Conservation (phyloP, 2,113 vertebrate genomes). For the Neogobius melanostomus region DNA sequence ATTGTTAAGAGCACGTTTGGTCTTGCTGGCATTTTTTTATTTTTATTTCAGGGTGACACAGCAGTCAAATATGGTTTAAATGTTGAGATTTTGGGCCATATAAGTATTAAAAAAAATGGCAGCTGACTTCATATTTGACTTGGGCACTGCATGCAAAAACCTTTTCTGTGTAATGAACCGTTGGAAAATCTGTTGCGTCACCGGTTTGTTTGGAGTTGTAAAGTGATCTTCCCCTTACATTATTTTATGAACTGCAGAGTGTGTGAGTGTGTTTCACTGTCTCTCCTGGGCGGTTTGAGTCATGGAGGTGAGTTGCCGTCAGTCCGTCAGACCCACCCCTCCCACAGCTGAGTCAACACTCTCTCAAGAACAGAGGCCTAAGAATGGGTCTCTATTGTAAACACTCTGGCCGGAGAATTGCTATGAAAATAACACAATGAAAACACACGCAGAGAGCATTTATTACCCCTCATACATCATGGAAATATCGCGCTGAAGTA, state of each 20-base stretch:
- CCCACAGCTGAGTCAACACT: constrained; percentile 78
- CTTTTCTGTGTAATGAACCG: background rate
- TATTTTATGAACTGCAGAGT: background rate
- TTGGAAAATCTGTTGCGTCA: background rate
- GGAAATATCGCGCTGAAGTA: constrained; percentile 17
- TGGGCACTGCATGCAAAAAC: too few relatives aligned
- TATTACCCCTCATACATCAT: constrained; percentile 21
- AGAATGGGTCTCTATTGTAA: constrained; percentile 13
- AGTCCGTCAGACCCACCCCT: constrained; percentile 45
- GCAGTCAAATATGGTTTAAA: too few relatives aligned
- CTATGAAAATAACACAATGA: constrained; percentile 15
- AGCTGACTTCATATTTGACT: background rate
- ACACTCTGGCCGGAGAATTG: constrained; percentile 1
- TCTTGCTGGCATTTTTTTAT: too few relatives aligned
- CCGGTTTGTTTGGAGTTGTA: background rate
- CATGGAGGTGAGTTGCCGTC: constrained; percentile 74
- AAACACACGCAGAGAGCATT: constrained; percentile 42
- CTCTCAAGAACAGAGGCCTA: constrained; percentile 13
- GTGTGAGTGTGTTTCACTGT: constrained; percentile 50
- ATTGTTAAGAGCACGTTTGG: too few relatives aligned
- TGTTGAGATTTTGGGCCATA: too few relatives aligned
- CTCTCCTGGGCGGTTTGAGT: constrained; percentile 71
- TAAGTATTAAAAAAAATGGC: background rate
- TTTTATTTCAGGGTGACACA: too few relatives aligned
- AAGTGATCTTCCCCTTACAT: background rate